Base-by-base conservation (phyloP, 2,797 vertebrate species). In the Petrocephalus sullivani region DNA sequence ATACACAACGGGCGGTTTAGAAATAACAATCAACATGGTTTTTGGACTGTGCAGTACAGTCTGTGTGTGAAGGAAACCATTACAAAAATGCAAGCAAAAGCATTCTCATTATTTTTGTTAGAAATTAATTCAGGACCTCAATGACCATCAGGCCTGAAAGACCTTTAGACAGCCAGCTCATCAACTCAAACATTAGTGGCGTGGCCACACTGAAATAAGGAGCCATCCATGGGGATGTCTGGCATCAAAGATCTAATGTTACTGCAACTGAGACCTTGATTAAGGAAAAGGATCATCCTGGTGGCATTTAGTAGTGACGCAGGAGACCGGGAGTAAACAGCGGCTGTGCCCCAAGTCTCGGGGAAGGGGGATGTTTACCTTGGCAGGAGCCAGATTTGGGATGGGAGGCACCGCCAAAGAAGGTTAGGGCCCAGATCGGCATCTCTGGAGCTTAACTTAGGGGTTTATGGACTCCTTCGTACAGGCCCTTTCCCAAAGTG, bases 201-300 rank as follows among this genome's bases (percentile, higher is more conserved):
- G 8, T 16, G 9, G 14, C 54, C 28, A 4, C 28, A 71, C 14
- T 6, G 67, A 78, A 78, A 75, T 75, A 19, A 19, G 0, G 5
- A 75, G 67, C 67, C 28, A 16, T 78, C 16, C 5, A 33, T 33
- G 37, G 14, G 37, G 71, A 23, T n/a, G 6, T 46, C 19, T 78
- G 33, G 71, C 71, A 75, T 75, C 14, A 78, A 78, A 58, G 28
- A 28, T 53, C 51, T 57, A 37, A n/a, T 93, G 91, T 91, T 93
- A 86, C 88, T 90, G 90, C 91, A 91, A 93, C 93, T 92, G 92
- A 91, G 89, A 90, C 90, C 88, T 85, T 9, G 56, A 89, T 91
- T 90, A 91, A 90, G 91, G 87, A 92, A 90, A 87, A 92, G 41
- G 91, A 91, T 95, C 94, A 92, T 92, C 90, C 90, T 58, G 16